Conservation (phyloP, 2,888 invertebrate genomes). For the Glaucopsyche alexis region DNA sequence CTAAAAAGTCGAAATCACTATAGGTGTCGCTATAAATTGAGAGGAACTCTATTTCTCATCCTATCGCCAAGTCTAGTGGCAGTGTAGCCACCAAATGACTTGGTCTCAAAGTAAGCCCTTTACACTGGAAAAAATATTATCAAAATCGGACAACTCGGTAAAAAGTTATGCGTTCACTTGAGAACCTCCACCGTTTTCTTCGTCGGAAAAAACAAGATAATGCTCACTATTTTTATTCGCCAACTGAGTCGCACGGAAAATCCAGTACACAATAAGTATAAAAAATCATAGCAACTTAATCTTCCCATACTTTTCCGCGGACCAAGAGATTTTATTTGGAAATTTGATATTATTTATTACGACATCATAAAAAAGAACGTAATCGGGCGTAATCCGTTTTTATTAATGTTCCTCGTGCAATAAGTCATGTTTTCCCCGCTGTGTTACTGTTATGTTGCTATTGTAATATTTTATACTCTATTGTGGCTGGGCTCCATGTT, state of each 20-base stretch:
- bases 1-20: too few relatives aligned
- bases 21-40: too few relatives aligned
- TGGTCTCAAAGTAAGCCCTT: too few relatives aligned
- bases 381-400: conserved; percentile 24
- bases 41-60: too few relatives aligned
- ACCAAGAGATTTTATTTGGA: neutral
- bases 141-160: too few relatives aligned
- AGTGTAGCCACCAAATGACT: too few relatives aligned
- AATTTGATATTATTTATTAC: conserved; percentile 18
- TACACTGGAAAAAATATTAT: too few relatives aligned
- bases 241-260: conserved; percentile 1
- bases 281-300: conserved; percentile 17
- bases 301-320: conserved; percentile 7
- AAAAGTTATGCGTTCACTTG: too few relatives aligned
- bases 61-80: too few relatives aligned
- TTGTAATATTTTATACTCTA: conserved; percentile 11
- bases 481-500: neutral
- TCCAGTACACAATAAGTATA: conserved; percentile 2
- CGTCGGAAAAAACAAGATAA: too few relatives aligned
- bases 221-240: neutral
- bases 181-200: too few relatives aligned
- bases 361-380: conserved; percentile 20
- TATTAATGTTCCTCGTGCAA: conserved; percentile 23
- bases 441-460: conserved; percentile 15
- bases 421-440: conserved; percentile 23